A percentile compares a stretch with the other conserved stretches of the same genome.
Conservation (phyloP, 2,888 invertebrate species). For the Peribatodes rhomboidaria region DNA sequence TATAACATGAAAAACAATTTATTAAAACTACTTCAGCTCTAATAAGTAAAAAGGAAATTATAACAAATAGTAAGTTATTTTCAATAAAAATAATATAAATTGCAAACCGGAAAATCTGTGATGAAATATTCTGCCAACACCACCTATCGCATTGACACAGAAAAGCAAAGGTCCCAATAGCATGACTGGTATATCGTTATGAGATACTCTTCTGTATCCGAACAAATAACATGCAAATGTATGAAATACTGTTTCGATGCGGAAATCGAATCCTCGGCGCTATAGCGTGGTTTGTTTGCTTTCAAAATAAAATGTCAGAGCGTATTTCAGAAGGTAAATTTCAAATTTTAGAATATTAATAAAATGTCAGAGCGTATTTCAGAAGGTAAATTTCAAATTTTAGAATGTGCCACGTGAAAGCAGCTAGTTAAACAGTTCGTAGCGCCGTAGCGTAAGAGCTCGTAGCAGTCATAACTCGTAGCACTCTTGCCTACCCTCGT, state of each 20-base stretch:
- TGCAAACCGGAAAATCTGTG: neutral
- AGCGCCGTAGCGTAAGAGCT: conserved; percentile 24
- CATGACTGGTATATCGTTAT: conserved; percentile 27
- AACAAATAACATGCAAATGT: conserved; percentile 37
- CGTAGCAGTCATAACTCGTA: conserved; percentile 32
- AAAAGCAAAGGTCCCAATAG: conserved; percentile 26
- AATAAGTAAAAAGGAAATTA: no score
- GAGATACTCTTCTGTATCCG: conserved; percentile 22
- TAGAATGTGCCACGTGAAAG: neutral
- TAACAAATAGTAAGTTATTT: no score
- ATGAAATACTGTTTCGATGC: conserved; percentile 29
- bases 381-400: neutral
- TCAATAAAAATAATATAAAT: neutral
- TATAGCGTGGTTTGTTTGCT: conserved; percentile 13
- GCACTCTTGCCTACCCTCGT: conserved; percentile 21
- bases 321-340: neutral
- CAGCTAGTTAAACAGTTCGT: conserved; percentile 19
- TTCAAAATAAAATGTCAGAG: conserved; percentile 20
- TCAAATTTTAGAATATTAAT: neutral
- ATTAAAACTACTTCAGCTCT: no score
- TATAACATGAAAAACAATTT: no score
- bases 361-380: neutral
- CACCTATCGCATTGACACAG: conserved; percentile 26
- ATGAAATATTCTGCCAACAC: neutral
- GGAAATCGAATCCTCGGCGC: conserved; percentile 30